Evolutionary conservation across 2,888 invertebrate species (phyloP).

Genomic region (Odontocolon sp.): DNA sequence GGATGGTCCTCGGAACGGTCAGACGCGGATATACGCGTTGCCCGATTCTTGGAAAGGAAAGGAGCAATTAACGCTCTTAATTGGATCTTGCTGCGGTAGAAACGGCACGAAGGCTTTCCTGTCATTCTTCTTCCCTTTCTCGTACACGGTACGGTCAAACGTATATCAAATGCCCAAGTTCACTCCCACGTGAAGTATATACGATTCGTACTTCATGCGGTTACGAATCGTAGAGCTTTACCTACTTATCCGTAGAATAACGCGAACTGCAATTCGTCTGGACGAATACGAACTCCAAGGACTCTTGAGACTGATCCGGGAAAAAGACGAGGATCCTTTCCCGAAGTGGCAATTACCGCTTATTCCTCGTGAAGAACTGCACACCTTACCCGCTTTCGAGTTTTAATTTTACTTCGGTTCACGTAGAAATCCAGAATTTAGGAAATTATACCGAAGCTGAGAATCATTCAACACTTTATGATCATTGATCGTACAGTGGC

Average conservation of each 20-base stretch:
- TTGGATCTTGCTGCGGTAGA: constrained; percentile 50
- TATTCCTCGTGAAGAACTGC: not conserved
- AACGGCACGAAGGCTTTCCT: constrained; percentile 16
- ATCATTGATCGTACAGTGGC: too few species aligned
- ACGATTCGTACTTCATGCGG: not conserved
- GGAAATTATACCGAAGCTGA: too few species aligned
- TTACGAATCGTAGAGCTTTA: not conserved
- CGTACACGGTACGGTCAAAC: not conserved
- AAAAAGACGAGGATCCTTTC: not conserved
- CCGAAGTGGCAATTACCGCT: not conserved
- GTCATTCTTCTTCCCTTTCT: not conserved
- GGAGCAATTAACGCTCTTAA: constrained; percentile 62
- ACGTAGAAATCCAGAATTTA: too few species aligned
- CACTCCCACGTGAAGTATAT: not conserved
- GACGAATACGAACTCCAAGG: not conserved
- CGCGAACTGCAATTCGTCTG: not conserved
- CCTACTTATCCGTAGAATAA: not conserved
- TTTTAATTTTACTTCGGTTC: too few species aligned
- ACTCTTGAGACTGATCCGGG: not conserved
- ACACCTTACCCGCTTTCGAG: too few species aligned
- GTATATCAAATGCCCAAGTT: constrained; percentile 3
- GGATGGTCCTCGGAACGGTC: not conserved
- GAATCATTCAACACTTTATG: too few species aligned
- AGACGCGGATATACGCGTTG: not conserved
- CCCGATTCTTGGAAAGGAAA: constrained; percentile 38